phyloP scores from a whole-genome alignment of 64 coral and sea anemone species.

The Dendrophyllia cribrosa region DNA sequence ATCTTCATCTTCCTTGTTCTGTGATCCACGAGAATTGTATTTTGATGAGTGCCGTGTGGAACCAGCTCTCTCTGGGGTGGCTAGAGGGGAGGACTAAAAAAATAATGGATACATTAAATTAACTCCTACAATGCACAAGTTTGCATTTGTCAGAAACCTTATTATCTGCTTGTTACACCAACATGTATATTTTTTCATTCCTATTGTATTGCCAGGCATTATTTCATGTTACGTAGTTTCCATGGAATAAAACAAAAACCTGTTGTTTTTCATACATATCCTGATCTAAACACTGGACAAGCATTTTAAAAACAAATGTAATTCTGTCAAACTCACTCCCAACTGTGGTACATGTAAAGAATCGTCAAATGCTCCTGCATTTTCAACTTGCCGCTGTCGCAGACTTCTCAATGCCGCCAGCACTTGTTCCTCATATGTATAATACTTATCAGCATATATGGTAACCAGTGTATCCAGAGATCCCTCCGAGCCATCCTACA shows the following conservation, averaged over 20 bases:
- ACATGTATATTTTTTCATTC: too few species aligned
- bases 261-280: too few species aligned
- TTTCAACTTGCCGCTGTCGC: constrained; percentile 46
- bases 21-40: not conserved
- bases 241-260: too few species aligned
- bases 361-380: not conserved
- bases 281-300: too few species aligned
- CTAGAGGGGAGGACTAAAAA: not conserved
- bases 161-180: too few species aligned
- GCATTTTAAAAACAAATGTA: too few species aligned
- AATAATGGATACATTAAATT: not conserved
- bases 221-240: too few species aligned
- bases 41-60: constrained; percentile 22
- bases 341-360: not conserved
- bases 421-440: constrained; percentile 76
- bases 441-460: constrained; percentile 83
- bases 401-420: constrained; percentile 65
- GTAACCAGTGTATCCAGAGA: constrained; percentile 60
- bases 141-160: too few species aligned
- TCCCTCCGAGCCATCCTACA: constrained; percentile 64
- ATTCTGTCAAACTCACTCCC: too few species aligned
- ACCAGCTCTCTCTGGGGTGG: not conserved
- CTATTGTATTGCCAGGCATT: too few species aligned
- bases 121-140: not conserved
- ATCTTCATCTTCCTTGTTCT: not conserved